Percentiles rank a stretch among this genome's conserved stretches.
Conservation (phyloP, 2,113 vertebrate species). For the Crotalus horridus region DNA sequence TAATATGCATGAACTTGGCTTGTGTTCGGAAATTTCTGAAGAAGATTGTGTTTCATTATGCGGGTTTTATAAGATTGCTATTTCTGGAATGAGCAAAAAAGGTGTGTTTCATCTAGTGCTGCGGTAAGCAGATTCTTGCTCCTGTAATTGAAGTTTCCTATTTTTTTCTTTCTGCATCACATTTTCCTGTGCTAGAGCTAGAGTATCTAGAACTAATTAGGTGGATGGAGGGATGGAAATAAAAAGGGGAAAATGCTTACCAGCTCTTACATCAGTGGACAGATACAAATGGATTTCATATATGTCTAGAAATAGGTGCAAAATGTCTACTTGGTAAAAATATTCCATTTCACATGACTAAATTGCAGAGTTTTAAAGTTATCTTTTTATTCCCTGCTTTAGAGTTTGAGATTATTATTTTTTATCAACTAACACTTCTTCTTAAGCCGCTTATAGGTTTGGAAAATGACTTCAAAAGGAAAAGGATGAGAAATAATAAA, state of each 20-base stretch:
- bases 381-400: not conserved
- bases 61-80: not conserved
- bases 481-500: not conserved
- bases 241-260: no score
- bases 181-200: not conserved
- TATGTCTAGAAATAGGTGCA: not conserved
- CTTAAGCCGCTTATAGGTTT: conserved; percentile 6
- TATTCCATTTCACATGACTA: not conserved
- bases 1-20: not conserved
- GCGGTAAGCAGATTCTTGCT: not conserved
- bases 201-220: not conserved
- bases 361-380: not conserved
- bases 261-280: not conserved
- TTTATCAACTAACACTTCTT: not conserved
- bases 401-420: not conserved
- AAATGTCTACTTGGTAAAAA: no score
- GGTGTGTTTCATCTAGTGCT: not conserved
- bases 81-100: not conserved
- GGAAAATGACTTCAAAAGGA: conserved; percentile 3
- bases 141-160: not conserved
- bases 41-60: not conserved
- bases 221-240: no score
- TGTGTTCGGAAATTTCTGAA: not conserved
- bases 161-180: not conserved
- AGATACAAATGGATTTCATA: not conserved